Conservation (phyloP, 1,140 invertebrate genomes). For the Drosophila tani region DNA sequence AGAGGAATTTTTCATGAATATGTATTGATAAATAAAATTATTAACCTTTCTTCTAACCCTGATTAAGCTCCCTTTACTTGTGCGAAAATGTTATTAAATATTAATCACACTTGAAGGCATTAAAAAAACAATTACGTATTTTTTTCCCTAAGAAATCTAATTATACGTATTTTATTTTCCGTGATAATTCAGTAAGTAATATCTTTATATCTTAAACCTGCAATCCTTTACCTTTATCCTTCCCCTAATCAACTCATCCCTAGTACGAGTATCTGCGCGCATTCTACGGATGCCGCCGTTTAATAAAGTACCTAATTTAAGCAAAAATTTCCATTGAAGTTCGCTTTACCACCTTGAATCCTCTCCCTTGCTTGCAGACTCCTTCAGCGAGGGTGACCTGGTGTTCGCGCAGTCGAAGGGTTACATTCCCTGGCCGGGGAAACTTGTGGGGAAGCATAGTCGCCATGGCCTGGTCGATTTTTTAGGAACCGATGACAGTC, state of each 20-base stretch:
- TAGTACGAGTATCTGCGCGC: background rate
- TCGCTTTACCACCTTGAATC: background rate
- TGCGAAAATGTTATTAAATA: too few species aligned
- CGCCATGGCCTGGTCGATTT: background rate
- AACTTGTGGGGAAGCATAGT: background rate
- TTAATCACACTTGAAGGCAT: too few species aligned
- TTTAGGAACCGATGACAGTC: slow-evolving; percentile 7
- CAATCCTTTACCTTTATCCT: background rate
- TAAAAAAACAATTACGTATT: too few species aligned
- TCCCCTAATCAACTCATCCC: background rate
- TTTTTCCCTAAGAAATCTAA: too few species aligned
- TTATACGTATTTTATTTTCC: too few species aligned
- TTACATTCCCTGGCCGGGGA: slow-evolving; percentile 42
- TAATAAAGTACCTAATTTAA: background rate
- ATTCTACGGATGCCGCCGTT: background rate
- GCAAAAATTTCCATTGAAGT: background rate
- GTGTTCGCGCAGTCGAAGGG: slow-evolving; percentile 39
- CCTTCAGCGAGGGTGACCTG: slow-evolving; percentile 12
- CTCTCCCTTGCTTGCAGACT: background rate
- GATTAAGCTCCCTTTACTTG: too few species aligned
- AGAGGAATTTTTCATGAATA: background rate
- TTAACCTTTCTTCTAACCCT: background rate
- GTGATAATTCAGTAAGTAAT: background rate
- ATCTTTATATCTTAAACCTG: background rate
- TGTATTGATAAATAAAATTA: background rate